Percentiles rank a stretch among this genome's conserved stretches.
Evolutionary conservation across 2,113 vertebrate species (phyloP).

Genomic region (Cyprinodon variegatus): DNA sequence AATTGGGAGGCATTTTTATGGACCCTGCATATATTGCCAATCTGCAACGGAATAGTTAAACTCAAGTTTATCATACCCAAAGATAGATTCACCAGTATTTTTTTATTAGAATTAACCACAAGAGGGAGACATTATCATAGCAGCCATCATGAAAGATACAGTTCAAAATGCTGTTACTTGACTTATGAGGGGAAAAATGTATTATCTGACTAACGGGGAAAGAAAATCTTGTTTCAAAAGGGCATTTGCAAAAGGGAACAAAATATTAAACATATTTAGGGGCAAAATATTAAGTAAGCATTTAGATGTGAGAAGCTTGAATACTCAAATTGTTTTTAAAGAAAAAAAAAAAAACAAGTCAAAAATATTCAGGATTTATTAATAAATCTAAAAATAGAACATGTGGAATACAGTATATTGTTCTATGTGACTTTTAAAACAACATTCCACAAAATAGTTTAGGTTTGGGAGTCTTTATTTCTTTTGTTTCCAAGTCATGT

Average conservation of each 20-base stretch:
- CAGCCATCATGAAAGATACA: neutral
- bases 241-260: too few relatives aligned
- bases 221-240: too few relatives aligned
- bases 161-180: neutral
- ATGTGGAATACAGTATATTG: neutral
- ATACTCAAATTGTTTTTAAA: too few relatives aligned
- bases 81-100: neutral
- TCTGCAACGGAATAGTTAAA: neutral
- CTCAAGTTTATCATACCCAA: neutral
- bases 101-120: conserved; percentile 15
- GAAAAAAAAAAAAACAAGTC: too few relatives aligned
- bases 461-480: conserved; percentile 55
- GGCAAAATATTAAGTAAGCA: neutral
- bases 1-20: neutral
- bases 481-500: conserved; percentile 42
- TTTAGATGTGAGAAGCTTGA: neutral
- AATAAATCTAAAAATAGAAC: neutral
- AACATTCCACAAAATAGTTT: conserved; percentile 13
- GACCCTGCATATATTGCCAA: neutral
- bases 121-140: conserved; percentile 51
- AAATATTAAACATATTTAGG: too few relatives aligned
- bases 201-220: too few relatives aligned
- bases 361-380: too few relatives aligned
- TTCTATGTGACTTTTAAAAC: neutral
- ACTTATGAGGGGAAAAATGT: neutral